Evolutionary conservation across 2,888 invertebrate genomes (phyloP).

Genomic region (Nemurella pictetii): DNA sequence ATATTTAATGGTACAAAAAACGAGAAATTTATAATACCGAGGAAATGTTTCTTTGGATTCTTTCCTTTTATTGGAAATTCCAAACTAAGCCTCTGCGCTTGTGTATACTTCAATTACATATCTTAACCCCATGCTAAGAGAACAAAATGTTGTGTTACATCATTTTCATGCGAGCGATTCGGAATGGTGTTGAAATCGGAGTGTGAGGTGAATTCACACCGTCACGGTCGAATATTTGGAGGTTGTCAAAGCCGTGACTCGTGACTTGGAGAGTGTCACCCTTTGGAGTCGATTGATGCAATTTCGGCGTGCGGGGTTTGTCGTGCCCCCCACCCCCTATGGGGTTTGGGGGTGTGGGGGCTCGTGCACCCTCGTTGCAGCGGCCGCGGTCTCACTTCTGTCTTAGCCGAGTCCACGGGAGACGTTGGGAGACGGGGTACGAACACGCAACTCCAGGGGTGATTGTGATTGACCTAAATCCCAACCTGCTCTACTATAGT

Average conservation of each 20-base stretch:
- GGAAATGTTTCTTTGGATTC: too few relatives aligned
- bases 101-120: too few relatives aligned
- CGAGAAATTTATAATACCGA: too few relatives aligned
- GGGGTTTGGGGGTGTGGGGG: too few relatives aligned
- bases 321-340: neutral
- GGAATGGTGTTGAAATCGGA: neutral
- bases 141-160: too few relatives aligned
- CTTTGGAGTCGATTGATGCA: neutral
- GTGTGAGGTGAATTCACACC: neutral
- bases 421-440: neutral
- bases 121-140: too few relatives aligned
- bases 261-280: neutral
- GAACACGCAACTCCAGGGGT: neutral
- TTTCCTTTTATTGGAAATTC: too few relatives aligned
- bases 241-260: neutral
- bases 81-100: too few relatives aligned
- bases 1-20: too few relatives aligned
- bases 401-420: neutral
- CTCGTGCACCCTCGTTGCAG: neutral
- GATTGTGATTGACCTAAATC: constrained; percentile 12
- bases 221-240: neutral
- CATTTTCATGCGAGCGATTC: neutral
- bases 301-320: neutral
- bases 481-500: constrained; percentile 24
- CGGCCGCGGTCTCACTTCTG: neutral